Evolutionary conservation across 2,888 invertebrate species (phyloP).

Genomic region (Mongoloraphidia duomilia): DNA sequence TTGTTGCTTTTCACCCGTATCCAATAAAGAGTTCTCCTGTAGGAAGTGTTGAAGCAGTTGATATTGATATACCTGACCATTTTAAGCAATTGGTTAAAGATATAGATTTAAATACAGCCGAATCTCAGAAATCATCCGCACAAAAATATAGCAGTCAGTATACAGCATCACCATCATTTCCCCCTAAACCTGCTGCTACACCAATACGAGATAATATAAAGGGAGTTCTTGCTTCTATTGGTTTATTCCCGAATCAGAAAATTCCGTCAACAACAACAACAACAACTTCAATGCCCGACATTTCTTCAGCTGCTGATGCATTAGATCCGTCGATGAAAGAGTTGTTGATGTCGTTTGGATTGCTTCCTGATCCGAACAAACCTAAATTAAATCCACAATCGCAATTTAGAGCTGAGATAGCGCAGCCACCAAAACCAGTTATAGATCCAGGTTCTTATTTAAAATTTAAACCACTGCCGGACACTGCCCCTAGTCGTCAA

Average conservation of each 20-base stretch:
- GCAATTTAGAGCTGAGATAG: constrained; percentile 4
- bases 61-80: constrained; percentile 4
- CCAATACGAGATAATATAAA: constrained; percentile 27
- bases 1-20: too few species aligned
- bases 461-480: constrained; percentile 29
- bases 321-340: constrained; percentile 30
- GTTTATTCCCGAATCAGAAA: constrained; percentile 21
- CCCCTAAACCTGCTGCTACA: constrained; percentile 14
- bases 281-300: constrained; percentile 22
- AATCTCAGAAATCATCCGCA: not conserved
- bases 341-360: constrained; percentile 31
- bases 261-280: constrained; percentile 16
- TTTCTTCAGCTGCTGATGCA: constrained; percentile 25
- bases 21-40: too few species aligned
- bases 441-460: constrained; percentile 25
- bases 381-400: constrained; percentile 6
- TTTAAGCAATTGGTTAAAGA: constrained; percentile 3
- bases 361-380: constrained; percentile 24
- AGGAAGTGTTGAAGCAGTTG: not conserved
- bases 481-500: constrained; percentile 18
- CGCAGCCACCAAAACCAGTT: constrained; percentile 20
- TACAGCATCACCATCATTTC: constrained; percentile 23
- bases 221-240: constrained; percentile 31
- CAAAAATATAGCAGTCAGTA: constrained; percentile 30
- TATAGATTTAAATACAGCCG: not conserved